A percentile compares a stretch with the other conserved stretches of the same genome.
These are phyloP conservation scores for Patella ulyssiponensis DNA, from an alignment of 2,888 invertebrate genomes.

Conservation along the genomic window DNA sequence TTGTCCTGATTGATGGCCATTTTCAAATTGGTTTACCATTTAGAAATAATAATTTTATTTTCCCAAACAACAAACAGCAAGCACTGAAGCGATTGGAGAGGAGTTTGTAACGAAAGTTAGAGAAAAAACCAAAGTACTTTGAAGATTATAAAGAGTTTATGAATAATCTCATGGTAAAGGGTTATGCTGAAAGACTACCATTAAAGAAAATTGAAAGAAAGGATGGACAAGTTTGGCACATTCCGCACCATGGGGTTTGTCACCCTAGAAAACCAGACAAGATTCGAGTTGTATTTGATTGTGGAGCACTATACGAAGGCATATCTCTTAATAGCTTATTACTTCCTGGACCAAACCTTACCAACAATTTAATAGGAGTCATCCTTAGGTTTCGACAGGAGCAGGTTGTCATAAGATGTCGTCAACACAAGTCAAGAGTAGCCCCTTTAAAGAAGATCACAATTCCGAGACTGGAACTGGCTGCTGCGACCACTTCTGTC, in stretches of 20 bases:
- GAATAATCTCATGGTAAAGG: conserved; percentile 16
- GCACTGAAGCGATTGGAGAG: conserved; percentile 16
- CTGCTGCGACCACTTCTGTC: too few species aligned
- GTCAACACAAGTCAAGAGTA: too few species aligned
- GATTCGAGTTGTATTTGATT: conserved; percentile 38
- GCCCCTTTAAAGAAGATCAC: too few species aligned
- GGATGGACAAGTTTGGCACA: conserved; percentile 34
- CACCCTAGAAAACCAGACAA: conserved; percentile 30
- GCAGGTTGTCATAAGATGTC: conserved; percentile 36
- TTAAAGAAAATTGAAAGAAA: background rate
- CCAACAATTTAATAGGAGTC: conserved; percentile 40
- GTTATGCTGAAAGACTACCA: conserved; percentile 26
- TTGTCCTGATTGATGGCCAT: conserved; percentile 19
- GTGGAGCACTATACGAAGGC: too few species aligned
- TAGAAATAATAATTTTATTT: background rate
- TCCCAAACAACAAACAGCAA: conserved; percentile 20
- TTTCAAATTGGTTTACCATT: conserved; percentile 22
- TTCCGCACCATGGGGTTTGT: conserved; percentile 35
- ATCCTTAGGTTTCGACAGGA: conserved; percentile 40
- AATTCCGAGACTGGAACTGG: too few species aligned
- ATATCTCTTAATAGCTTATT: conserved; percentile 38
- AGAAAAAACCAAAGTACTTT: conserved; percentile 2
- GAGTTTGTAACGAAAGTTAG: conserved; percentile 1
- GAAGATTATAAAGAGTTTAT: conserved; percentile 20
- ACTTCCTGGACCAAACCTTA: conserved; percentile 42